These are phyloP conservation scores for Leptodactylus fallax DNA, from an alignment of 2,797 vertebrate genomes.

Conservation along the genomic window DNA sequence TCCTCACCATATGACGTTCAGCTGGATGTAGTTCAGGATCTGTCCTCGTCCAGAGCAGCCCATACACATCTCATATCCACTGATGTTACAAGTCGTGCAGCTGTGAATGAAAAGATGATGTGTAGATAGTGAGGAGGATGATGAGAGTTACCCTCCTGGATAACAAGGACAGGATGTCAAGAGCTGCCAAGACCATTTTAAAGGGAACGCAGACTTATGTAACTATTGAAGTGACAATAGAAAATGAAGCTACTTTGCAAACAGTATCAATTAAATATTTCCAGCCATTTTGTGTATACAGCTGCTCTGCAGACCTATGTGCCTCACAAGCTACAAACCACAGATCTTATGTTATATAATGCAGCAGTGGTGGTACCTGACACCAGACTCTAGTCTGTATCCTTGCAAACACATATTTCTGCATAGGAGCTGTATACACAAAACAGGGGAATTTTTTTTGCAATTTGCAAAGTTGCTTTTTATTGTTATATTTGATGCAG, in stretches of 20 bases:
- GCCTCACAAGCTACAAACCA: background rate
- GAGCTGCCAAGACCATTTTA: background rate
- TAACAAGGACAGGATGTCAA: background rate
- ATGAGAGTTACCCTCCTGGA: too few species aligned
- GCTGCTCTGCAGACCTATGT: background rate
- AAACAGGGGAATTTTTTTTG: background rate
- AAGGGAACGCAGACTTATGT: background rate
- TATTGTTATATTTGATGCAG: too few species aligned
- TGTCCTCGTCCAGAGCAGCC: conserved; percentile 61
- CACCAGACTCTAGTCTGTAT: too few species aligned
- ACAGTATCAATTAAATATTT: background rate
- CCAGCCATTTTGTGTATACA: background rate
- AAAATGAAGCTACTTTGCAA: background rate
- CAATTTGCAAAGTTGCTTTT: too few species aligned
- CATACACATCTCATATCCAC: background rate
- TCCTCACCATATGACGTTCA: conserved; percentile 68
- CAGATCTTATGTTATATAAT: background rate
- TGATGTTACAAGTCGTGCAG: conserved; percentile 45
- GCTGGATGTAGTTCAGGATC: conserved; percentile 61
- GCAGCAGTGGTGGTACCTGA: background rate
- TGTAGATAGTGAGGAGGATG: background rate
- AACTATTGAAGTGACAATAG: background rate
- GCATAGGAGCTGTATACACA: background rate
- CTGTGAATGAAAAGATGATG: conserved; percentile 41
- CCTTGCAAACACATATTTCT: too few species aligned